Base-by-base conservation (phyloP, 1,140 invertebrate species). In the Drosophila tropicalis region DNA sequence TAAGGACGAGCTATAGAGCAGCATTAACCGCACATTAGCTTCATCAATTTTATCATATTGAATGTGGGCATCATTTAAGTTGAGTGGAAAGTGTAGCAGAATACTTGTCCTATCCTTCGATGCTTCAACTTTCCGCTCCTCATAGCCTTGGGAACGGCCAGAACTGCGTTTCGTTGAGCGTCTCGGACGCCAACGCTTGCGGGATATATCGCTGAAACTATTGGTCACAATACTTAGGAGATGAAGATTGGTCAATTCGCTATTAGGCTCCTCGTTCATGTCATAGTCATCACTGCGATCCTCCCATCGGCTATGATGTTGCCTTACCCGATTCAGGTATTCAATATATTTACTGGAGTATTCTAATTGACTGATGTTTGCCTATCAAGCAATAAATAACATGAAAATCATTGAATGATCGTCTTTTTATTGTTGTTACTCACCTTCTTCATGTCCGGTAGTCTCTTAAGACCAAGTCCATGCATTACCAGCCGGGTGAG, bases 331-430 rank as follows among this genome's bases (percentile, higher is more conserved):
- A 5, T 64, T 62, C 39, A 92, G 70, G 58, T 92, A 92, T 76
- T 91, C 74, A 13, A 81, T 54, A 58, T 92, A 92, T 82, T 92
- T 92, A 9, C 62, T 90, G 12, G 75, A 74, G 70, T 92, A 92
- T 68, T 92, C 91, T 40, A 67, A 54, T 70, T 92, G 91, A 55
- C 91, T 92, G 13, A 92, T 90, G 61, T 91, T 92, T 19, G 76
- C 79, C 91, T 92, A 73, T 19, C 15, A 13, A 90, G 0, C 29
- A 80, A 39, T 47, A 64, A n/a, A 34, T 17, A 22, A 57, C 60
- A 22, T 41, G 39, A 2, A 51, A 5, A 1, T 12, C 34, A 39
- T 5, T 39, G 10, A 39, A 13, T 39, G 12, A 9, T 13, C 3
- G 3, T 13, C 3, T 39, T 13, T 4, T 39, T 39, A 25, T 39